phyloP scores from a whole-genome alignment of 2,113 vertebrate species.

The Aptenodytes patagonicus region DNA sequence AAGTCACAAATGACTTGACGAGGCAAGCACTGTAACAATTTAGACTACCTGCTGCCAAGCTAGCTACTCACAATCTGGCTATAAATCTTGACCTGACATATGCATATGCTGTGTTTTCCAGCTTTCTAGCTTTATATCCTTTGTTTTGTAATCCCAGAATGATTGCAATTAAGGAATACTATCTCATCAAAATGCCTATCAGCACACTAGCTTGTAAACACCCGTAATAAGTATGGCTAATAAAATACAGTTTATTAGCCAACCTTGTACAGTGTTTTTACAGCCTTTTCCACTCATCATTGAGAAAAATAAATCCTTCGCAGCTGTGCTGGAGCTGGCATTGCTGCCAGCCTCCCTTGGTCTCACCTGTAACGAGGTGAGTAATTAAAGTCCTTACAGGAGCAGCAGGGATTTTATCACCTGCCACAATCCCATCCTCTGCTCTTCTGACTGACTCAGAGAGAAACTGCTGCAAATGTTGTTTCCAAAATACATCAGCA shows the following conservation, averaged over 20 bases:
- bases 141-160: constrained; percentile 33
- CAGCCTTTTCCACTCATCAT: constrained; percentile 8
- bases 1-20: constrained; percentile 36
- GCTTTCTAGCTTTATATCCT: neutral
- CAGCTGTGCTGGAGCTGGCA: neutral
- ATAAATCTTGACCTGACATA: constrained; percentile 66
- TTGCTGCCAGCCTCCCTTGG: constrained; percentile 1
- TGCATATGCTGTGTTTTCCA: constrained; percentile 35
- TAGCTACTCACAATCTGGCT: constrained; percentile 38
- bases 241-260: constrained; percentile 48
- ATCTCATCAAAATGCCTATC: constrained; percentile 34
- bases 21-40: constrained; percentile 25
- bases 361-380: constrained; percentile 32
- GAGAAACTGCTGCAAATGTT: neutral
- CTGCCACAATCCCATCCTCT: neutral
- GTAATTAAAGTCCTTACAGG: constrained; percentile 31
- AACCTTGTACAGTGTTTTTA: constrained; percentile 30
- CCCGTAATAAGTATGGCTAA: constrained; percentile 14
- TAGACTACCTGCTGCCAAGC: constrained; percentile 52
- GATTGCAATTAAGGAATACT: constrained; percentile 17
- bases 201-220: constrained; percentile 35
- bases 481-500: neutral
- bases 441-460: neutral
- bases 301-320: constrained; percentile 50
- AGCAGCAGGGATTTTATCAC: constrained; percentile 12